phyloP scores from a whole-genome alignment of 92 coral and sea anemone genomes.

The Epizoanthus illoricatus region DNA sequence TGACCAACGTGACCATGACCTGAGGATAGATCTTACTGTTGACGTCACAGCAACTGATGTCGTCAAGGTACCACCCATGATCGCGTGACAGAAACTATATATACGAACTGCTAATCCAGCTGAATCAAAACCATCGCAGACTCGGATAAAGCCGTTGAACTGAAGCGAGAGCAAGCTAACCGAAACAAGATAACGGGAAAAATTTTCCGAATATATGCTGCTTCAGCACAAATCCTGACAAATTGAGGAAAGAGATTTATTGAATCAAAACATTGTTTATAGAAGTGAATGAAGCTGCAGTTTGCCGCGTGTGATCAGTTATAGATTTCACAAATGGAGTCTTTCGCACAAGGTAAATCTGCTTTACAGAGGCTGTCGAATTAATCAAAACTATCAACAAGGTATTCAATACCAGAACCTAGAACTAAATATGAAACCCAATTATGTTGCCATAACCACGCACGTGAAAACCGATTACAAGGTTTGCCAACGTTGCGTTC shows the following conservation, averaged over 20 bases:
- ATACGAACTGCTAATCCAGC: not conserved
- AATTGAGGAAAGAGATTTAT: conserved; percentile 2
- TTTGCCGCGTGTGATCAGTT: conserved; percentile 19
- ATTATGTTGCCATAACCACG: too few relatives aligned
- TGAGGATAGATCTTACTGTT: not conserved
- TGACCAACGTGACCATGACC: too few relatives aligned
- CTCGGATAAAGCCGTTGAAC: not conserved
- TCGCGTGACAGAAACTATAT: conserved; percentile 41
- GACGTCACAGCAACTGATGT: conserved; percentile 31
- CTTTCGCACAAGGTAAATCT: conserved; percentile 28
- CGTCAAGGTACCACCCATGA: conserved; percentile 40
- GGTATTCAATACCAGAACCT: not conserved
- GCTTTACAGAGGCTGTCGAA: not conserved
- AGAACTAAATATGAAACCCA: not conserved
- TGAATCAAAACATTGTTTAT: conserved; percentile 1
- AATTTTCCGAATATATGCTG: not conserved
- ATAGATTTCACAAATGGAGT: conserved; percentile 20
- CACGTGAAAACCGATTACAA: too few relatives aligned
- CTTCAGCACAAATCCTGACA: conserved; percentile 5
- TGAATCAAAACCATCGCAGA: conserved; percentile 16
- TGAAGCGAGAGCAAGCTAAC: not conserved
- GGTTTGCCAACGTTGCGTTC: too few relatives aligned
- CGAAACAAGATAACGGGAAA: not conserved
- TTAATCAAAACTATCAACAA: not conserved
- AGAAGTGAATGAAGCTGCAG: conserved; percentile 30